phyloP scores from a whole-genome alignment of 92 coral and sea anemone species.

The Phenganax stokvisi region DNA sequence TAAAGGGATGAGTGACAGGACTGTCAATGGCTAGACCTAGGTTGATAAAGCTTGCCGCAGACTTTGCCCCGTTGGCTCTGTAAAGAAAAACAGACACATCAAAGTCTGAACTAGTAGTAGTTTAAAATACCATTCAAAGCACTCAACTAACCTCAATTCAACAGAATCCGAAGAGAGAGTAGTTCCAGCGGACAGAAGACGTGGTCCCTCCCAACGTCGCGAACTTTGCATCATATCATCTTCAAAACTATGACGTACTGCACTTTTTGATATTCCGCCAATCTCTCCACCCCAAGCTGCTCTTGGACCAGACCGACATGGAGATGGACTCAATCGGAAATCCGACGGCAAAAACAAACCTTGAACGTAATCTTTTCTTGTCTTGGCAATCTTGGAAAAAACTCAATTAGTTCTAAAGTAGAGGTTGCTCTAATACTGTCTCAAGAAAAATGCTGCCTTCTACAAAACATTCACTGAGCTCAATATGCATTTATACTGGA shows the following conservation, averaged over 20 bases:
- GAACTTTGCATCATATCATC: conserved; percentile 38
- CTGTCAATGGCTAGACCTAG: conserved; percentile 79
- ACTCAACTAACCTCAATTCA: conserved; percentile 53
- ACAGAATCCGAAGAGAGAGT: conserved; percentile 54
- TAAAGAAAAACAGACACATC: too few relatives aligned
- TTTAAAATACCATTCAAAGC: not conserved
- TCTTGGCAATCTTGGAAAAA: conserved; percentile 64
- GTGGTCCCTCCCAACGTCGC: conserved; percentile 31
- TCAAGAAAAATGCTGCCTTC: too few relatives aligned
- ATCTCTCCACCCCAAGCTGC: conserved; percentile 99
- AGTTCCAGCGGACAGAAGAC: conserved; percentile 70
- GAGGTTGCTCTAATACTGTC: too few relatives aligned
- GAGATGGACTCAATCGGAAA: conserved; percentile 87
- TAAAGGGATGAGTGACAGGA: conserved; percentile 33
- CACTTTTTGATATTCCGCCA: conserved; percentile 58
- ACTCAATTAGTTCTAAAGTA: not conserved
- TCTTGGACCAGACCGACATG: conserved; percentile 90
- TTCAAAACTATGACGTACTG: conserved; percentile 11
- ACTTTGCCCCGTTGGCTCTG: conserved; percentile 58
- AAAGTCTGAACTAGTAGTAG: too few relatives aligned
- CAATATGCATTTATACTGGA: too few relatives aligned
- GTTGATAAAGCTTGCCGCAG: conserved; percentile 88
- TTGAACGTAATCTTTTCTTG: conserved; percentile 82
- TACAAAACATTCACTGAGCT: too few relatives aligned
- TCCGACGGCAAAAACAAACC: conserved; percentile 84